A percentile compares a stretch with the other conserved stretches of the same genome.
These are phyloP conservation scores for Chrysomela aeneicollis DNA, from an alignment of 2,888 invertebrate species.

Conservation along the genomic window DNA sequence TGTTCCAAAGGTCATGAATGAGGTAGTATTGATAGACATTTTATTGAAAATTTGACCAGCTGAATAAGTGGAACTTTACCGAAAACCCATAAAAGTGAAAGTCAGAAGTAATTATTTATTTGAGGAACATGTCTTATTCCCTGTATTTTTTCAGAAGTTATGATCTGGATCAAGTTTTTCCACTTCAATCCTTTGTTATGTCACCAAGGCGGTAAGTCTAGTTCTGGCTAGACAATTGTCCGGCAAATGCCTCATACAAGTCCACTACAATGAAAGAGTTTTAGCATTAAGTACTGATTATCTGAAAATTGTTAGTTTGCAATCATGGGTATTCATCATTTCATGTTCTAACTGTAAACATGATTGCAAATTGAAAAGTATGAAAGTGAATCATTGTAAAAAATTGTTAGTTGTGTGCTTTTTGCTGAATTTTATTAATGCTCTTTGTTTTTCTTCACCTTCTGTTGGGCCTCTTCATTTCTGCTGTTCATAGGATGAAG, in stretches of 20 bases:
- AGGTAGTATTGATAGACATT: not conserved
- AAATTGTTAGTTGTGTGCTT: slow-evolving; percentile 23
- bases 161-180: slow-evolving; percentile 70
- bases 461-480: slow-evolving; percentile 51
- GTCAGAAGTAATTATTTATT: slow-evolving; percentile 20
- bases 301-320: slow-evolving; percentile 28
- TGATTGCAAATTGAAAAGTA: slow-evolving; percentile 27
- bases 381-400: slow-evolving; percentile 15
- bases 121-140: slow-evolving; percentile 68
- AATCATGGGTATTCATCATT: slow-evolving; percentile 28
- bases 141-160: slow-evolving; percentile 82
- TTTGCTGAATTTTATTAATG: slow-evolving; percentile 56
- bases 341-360: slow-evolving; percentile 6
- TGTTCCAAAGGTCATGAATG: not conserved
- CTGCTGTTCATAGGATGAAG: slow-evolving; percentile 65
- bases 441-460: slow-evolving; percentile 59
- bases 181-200: slow-evolving; percentile 68
- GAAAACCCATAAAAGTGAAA: not conserved
- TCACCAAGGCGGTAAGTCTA: slow-evolving; percentile 74
- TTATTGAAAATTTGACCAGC: not conserved
- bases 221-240: slow-evolving; percentile 63
- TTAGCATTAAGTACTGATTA: slow-evolving; percentile 21
- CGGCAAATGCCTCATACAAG: slow-evolving; percentile 46
- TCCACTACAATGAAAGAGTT: slow-evolving; percentile 28
- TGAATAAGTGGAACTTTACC: not conserved